Percentiles rank a stretch among this genome's conserved stretches.
Conservation (phyloP, 2,113 vertebrate genomes). For the Sus scrofa region DNA sequence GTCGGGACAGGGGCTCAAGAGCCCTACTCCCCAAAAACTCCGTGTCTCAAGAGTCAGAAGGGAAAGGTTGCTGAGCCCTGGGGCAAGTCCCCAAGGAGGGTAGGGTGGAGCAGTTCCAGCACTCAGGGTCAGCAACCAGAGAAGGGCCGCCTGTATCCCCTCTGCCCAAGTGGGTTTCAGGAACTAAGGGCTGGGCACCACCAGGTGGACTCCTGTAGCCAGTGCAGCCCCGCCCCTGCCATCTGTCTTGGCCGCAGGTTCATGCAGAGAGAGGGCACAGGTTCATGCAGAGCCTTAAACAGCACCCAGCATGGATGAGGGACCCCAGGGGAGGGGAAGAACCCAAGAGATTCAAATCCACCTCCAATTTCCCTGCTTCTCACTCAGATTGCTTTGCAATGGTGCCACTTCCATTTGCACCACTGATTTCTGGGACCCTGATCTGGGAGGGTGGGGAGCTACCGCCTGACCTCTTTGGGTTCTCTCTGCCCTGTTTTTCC, state of each 20-base stretch:
- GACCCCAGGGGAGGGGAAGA: neutral
- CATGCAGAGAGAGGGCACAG: neutral
- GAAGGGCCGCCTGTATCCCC: too few species aligned
- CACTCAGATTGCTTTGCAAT: neutral
- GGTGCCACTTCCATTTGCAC: neutral
- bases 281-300: too few species aligned
- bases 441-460: rapidly evolving
- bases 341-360: neutral
- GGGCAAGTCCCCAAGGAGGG: neutral
- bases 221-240: too few species aligned
- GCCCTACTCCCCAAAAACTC: neutral
- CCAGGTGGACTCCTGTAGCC: rapidly evolving
- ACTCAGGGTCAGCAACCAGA: neutral
- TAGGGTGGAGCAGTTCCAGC: neutral
- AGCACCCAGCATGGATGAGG: neutral
- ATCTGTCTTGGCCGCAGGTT: neutral
- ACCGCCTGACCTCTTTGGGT: neutral
- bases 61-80: too few species aligned
- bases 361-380: neutral
- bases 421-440: neutral
- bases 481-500: too few species aligned
- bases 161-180: neutral
- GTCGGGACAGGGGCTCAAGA: neutral
- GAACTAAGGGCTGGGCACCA: neutral
- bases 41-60: neutral